Percentiles rank a stretch among this genome's conserved stretches.
Evolutionary conservation across 1,140 invertebrate genomes (phyloP).

Genomic region (Tetramorium parvispinum): DNA sequence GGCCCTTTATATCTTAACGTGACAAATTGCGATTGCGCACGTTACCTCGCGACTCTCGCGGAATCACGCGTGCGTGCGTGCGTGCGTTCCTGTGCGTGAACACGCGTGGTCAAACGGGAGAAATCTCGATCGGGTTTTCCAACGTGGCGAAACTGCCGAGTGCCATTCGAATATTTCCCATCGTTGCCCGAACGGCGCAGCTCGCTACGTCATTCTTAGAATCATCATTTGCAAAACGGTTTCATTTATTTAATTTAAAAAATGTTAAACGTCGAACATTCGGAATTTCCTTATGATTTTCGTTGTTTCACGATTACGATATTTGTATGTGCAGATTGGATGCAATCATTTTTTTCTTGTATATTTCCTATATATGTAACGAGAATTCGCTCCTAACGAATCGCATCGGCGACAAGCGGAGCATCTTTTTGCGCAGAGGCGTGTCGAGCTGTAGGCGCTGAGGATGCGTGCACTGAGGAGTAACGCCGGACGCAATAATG

Average conservation of each 20-base stretch:
- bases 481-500: constrained; percentile 65
- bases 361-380: constrained; percentile 29
- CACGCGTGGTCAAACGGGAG: constrained; percentile 31
- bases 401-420: constrained; percentile 53
- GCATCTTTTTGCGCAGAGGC: constrained; percentile 40
- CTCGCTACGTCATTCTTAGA: constrained; percentile 18
- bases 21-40: constrained; percentile 75
- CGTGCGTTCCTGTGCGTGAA: constrained; percentile 28
- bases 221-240: not conserved
- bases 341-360: not conserved
- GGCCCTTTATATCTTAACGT: constrained; percentile 71
- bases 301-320: too few species aligned
- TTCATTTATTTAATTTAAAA: not conserved
- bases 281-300: not conserved
- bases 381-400: constrained; percentile 66
- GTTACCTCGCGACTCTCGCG: constrained; percentile 56
- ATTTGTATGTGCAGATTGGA: not conserved
- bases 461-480: constrained; percentile 5
- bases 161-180: constrained; percentile 54
- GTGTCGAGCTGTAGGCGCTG: constrained; percentile 24
- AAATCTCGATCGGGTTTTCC: constrained; percentile 60
- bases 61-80: constrained; percentile 24
- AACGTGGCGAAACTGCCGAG: constrained; percentile 56
- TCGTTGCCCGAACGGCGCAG: not conserved
- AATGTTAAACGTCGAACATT: not conserved